Evolutionary conservation across 1,140 invertebrate genomes (phyloP).

Genomic region (Caenorhabditis inopinata): DNA sequence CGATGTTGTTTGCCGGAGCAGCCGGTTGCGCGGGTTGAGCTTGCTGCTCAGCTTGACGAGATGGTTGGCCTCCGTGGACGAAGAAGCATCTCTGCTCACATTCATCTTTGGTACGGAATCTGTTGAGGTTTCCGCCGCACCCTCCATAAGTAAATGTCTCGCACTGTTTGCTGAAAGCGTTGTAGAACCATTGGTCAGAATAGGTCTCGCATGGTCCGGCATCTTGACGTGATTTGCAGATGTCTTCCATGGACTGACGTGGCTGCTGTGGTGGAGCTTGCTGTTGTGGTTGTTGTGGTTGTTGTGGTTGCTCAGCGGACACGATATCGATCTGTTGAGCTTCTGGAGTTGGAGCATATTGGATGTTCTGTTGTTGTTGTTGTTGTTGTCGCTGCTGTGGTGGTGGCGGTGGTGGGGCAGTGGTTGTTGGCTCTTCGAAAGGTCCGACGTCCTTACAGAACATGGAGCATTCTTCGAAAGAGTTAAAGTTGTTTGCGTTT

Average conservation of each 20-base stretch:
- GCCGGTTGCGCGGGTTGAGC: neutral
- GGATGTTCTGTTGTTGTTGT: neutral
- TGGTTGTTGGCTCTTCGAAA: constrained; percentile 37
- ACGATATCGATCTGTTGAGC: neutral
- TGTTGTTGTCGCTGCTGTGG: neutral
- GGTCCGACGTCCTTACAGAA: constrained; percentile 71
- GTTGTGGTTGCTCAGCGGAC: neutral
- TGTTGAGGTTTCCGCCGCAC: constrained; percentile 83
- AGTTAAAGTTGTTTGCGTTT: constrained; percentile 79
- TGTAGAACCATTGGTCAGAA: constrained; percentile 44
- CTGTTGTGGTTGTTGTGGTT: constrained; percentile 38
- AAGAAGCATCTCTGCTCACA: constrained; percentile 77
- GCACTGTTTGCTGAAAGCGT: constrained; percentile 44
- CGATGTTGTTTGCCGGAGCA: neutral
- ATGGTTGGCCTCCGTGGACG: constrained; percentile 16
- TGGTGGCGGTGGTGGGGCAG: constrained; percentile 17
- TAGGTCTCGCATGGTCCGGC: constrained; percentile 49
- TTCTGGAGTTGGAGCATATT: neutral
- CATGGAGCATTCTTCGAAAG: constrained; percentile 78
- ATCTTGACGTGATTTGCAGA: constrained; percentile 49
- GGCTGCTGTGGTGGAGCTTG: neutral
- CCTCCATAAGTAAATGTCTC: constrained; percentile 72
- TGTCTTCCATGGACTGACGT: constrained; percentile 37
- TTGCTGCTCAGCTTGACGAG: neutral
- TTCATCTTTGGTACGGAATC: constrained; percentile 77